These are phyloP conservation scores for Heliconius charithonia DNA, from an alignment of 2,888 invertebrate species.

Conservation along the genomic window DNA sequence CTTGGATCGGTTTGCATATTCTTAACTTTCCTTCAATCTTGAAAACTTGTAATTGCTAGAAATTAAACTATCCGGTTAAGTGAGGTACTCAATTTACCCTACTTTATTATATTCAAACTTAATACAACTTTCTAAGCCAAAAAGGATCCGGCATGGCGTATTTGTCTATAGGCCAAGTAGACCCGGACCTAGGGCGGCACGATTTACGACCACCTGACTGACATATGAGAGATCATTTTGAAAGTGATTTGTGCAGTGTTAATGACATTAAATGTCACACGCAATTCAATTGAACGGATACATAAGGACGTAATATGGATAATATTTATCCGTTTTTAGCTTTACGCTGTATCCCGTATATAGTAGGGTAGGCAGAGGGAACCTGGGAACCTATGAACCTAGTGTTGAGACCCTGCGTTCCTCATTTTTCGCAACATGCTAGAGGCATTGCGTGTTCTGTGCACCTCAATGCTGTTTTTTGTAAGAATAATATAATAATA, in stretches of 20 bases:
- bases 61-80: conserved; percentile 44
- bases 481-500: too few species aligned
- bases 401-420: neutral
- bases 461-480: too few species aligned
- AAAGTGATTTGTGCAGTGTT: conserved; percentile 15
- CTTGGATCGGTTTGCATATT: conserved; percentile 38
- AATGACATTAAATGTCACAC: conserved; percentile 19
- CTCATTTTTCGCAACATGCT: too few species aligned
- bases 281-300: neutral
- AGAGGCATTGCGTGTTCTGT: too few species aligned
- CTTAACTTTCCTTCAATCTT: conserved; percentile 41
- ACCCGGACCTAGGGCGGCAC: conserved; percentile 33
- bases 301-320: neutral
- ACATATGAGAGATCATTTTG: conserved; percentile 21
- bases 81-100: conserved; percentile 22
- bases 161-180: conserved; percentile 42
- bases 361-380: neutral
- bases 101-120: conserved; percentile 25
- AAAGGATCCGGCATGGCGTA: conserved; percentile 25
- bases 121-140: conserved; percentile 33
- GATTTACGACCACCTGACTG: conserved; percentile 12
- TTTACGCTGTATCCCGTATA: neutral
- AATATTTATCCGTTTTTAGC: neutral
- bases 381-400: neutral
- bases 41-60: conserved; percentile 37